A percentile compares a stretch with the other conserved stretches of the same genome.
These are phyloP conservation scores for Eulemur mongoz DNA, from an alignment of 2,797 vertebrate species.

Conservation along the genomic window DNA sequence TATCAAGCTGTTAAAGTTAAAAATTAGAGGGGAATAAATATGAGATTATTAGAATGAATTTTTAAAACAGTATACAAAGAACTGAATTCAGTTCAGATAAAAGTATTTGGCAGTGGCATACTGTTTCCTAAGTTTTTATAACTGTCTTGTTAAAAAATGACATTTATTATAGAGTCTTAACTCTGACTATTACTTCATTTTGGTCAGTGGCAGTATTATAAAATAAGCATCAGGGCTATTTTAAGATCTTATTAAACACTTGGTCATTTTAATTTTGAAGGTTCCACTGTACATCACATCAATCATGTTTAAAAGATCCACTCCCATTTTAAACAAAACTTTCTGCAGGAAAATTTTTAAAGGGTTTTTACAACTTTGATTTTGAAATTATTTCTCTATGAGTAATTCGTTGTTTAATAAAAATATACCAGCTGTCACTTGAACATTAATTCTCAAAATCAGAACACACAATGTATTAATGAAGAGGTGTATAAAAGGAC, in stretches of 20 bases:
- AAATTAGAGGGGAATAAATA: background rate
- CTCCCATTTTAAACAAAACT: background rate
- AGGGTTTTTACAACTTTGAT: background rate
- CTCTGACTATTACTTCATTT: conserved; percentile 14
- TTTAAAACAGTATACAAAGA: background rate
- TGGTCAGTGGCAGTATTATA: background rate
- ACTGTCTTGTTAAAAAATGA: background rate
- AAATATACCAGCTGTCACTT: background rate
- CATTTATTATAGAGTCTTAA: background rate
- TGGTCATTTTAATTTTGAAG: background rate
- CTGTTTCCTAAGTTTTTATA: background rate
- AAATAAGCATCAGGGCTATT: background rate
- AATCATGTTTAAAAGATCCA: background rate
- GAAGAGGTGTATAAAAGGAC: background rate
- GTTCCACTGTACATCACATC: background rate
- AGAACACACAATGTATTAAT: background rate
- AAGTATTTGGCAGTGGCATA: background rate
- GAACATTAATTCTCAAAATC: background rate
- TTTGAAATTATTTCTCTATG: conserved; percentile 40
- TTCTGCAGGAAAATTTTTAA: background rate
- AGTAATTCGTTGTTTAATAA: conserved; percentile 5
- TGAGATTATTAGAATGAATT: conserved; percentile 5
- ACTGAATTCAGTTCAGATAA: conserved; percentile 8
- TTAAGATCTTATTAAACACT: background rate
- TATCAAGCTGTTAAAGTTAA: background rate